These are phyloP conservation scores for Hozukius guyotensis DNA, from an alignment of 2,797 vertebrate genomes.

Conservation along the genomic window DNA sequence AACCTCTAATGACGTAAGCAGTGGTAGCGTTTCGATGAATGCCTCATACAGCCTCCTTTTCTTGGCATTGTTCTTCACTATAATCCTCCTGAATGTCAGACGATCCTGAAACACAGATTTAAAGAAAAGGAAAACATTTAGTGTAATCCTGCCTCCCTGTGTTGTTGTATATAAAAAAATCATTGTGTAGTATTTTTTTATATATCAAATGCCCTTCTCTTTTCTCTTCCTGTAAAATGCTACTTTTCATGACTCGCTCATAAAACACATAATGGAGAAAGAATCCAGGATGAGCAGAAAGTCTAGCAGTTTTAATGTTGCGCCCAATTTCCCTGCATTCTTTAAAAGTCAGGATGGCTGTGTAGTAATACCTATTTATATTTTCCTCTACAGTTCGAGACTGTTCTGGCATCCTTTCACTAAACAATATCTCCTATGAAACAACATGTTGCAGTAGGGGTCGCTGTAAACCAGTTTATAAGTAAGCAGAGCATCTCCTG, in stretches of 20 bases:
- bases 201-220: neutral
- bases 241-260: neutral
- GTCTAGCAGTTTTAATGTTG: neutral
- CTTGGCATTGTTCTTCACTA: conserved; percentile 99
- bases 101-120: conserved; percentile 87
- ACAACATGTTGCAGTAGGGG: conserved; percentile 17
- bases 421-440: conserved; percentile 1
- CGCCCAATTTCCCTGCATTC: neutral
- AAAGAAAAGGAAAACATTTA: conserved; percentile 20
- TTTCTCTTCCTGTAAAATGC: neutral
- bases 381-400: conserved; percentile 1
- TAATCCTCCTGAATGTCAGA: conserved; percentile 97
- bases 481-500: neutral
- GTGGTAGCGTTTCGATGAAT: conserved; percentile 96
- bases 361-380: neutral
- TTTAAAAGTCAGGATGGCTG: neutral
- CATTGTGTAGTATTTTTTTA: neutral
- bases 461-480: conserved; percentile 16
- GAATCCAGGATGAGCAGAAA: neutral
- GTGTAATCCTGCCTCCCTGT: neutral
- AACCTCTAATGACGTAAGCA: conserved; percentile 98
- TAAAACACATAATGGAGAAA: neutral
- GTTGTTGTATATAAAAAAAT: neutral
- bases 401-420: neutral
- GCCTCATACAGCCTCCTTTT: conserved; percentile 98